These are phyloP conservation scores for Sanderia malayensis DNA, from an alignment of 30 jellyfish, hydroid and myxozoan genomes.

Conservation along the genomic window DNA sequence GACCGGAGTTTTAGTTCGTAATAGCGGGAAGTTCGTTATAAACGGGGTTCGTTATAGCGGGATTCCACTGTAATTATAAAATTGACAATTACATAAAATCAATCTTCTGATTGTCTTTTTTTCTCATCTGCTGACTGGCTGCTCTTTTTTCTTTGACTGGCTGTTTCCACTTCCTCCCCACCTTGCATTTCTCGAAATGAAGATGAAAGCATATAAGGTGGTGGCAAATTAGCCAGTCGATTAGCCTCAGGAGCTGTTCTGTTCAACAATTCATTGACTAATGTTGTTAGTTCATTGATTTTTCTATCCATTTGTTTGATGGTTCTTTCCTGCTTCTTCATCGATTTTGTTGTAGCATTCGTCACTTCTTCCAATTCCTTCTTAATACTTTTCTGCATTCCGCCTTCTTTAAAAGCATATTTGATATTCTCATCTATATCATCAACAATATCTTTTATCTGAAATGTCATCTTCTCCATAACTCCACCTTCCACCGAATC, in stretches of 20 bases:
- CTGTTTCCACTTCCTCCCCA: too few species aligned
- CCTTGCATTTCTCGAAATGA: constrained; percentile 37
- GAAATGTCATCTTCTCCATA: constrained; percentile 88
- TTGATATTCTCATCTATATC: constrained; percentile 71
- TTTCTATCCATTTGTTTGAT: constrained; percentile 56
- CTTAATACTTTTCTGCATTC: constrained; percentile 25
- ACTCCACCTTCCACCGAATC: constrained; percentile 81
- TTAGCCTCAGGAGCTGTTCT: constrained; percentile 52
- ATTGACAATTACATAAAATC: too few species aligned
- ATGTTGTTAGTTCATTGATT: constrained; percentile 49
- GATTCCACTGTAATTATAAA: too few species aligned
- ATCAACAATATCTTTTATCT: constrained; percentile 91
- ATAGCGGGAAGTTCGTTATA: too few species aligned
- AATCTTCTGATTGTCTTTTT: too few species aligned
- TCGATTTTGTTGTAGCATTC: constrained; percentile 8
- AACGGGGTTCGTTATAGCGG: too few species aligned
- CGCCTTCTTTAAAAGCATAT: constrained; percentile 52
- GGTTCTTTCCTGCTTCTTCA: constrained; percentile 37
- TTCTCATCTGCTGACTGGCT: too few species aligned
- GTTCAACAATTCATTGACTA: constrained; percentile 47
- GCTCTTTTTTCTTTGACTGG: too few species aligned
- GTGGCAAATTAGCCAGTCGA: constrained; percentile 54
- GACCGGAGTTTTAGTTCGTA: too few species aligned
- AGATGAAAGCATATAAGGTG: constrained; percentile 48
- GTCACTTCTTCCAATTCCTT: constrained; percentile 36